Evolutionary conservation across 2,888 invertebrate genomes (phyloP), one percentile per base, ranked within the genome.

Genomic region (Microctonus aethiopoides): DNA sequence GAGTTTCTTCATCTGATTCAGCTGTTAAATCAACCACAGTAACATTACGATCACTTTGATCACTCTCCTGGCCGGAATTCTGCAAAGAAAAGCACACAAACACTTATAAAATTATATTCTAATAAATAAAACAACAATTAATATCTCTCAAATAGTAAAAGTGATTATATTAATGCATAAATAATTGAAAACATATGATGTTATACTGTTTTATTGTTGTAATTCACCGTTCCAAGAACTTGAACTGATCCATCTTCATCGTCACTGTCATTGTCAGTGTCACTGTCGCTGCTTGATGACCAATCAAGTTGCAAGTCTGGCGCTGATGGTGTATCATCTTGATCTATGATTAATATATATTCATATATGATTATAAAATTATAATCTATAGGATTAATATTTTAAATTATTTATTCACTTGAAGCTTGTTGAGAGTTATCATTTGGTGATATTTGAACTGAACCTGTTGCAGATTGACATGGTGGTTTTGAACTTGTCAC

Each of bases 241-340:
- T 88, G 90, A 54, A 84, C 78, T 7, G 83, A 81, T 9, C 78
- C 81, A 81, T 91, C 92, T 76, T 92, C 92, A 79, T 92, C 92
- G 72, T 89, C 89, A 46, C 87, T n/a, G n/a, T n/a, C n/a, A n/a
- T n/a, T n/a, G n/a, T n/a, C n/a, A n/a, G n/a, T 88, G 62, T 76
- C 89, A 26, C 68, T 69, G 68, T 76, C 89, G 32, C 70, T 70
- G 67, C 88, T 87, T 0, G 91, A 91, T 0, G 93, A 89, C 91
- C 94, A 94, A 84, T 94, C 93, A 54, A 94, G 86, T 84, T 94
- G 94, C 69, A 94, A 87, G 84, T 94, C 94, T 0, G 94, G 94
- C 7, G 92, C 92, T 4, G 89, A 88, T 57, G 92, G 89, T 22
- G 89, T 89, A 75, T 89, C 82, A 66, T 85, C 85, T 59, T 72